Evolutionary conservation across 2,113 vertebrate species (phyloP), one percentile per base, ranked within the genome.

Genomic region (Lycocorax pyrrhopterus): DNA sequence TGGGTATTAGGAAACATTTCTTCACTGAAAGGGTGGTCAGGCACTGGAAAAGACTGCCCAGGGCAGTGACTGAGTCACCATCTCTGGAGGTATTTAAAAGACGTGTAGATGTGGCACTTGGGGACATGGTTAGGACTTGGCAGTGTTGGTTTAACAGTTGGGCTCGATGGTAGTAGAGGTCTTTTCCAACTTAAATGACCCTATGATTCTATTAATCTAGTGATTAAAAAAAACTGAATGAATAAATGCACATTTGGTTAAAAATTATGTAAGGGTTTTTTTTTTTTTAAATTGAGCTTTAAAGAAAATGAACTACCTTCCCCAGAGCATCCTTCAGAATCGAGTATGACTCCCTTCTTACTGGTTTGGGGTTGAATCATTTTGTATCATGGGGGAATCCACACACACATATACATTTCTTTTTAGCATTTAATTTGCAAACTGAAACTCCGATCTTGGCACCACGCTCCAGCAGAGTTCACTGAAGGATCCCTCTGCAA

Each of bases 161-260:
- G n/a, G 41, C 43, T 55, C 0, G 0, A 52, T 35, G 12, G 46
- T 26, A 2, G 3, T 20, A 37, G 22, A 43, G 41, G 43, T 56
- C 32, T 71, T 77, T 56, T 43, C 56, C 35, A 56, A 33, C 4
- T 32, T 49, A 35, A 55, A 35, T 49, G 21, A 47, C 27, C 6
- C 17, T 35, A 35, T 83, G 41, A 49, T 33, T 90, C 72, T 77
- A 49, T 69, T 56, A 71, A 43, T 63, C 22, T 4, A 66, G 12
- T n/a, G 30, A 51, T 63, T 62, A 90, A 80, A 18, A 22, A 60
- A 27, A 92, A 73, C 22, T 60, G 75, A 79, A 79, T 58, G 35
- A 92, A 86, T 44, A 80, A 85, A 64, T 9, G 7, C 3, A 58
- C 44, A 21, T 37, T 80, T 89, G 29, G 25, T 25, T 68, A 33